phyloP scores from a whole-genome alignment of 2,888 invertebrate genomes.

The Gortyna flavago region DNA sequence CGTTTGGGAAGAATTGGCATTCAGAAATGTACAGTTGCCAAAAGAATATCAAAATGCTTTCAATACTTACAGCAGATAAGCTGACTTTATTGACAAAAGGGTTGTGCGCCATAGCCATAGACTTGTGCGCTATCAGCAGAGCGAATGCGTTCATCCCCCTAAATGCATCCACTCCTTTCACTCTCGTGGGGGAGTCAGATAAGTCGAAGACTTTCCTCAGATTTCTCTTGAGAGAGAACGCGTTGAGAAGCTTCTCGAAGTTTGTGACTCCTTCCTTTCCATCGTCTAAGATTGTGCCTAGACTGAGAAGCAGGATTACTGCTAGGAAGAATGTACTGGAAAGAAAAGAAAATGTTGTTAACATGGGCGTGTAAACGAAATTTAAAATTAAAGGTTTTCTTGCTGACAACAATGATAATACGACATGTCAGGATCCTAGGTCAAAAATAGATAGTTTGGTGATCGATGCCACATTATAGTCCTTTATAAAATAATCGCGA shows the following conservation, averaged over 20 bases:
- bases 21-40: too few species aligned
- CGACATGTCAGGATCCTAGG: too few species aligned
- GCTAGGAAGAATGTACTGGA: constrained; percentile 87
- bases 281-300: constrained; percentile 86
- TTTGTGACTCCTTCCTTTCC: constrained; percentile 84
- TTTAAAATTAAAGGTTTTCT: not conserved
- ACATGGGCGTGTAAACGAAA: not conserved
- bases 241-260: constrained; percentile 87
- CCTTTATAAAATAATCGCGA: too few species aligned
- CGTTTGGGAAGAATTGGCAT: not conserved
- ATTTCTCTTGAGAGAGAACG: constrained; percentile 89
- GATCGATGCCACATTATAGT: too few species aligned
- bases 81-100: constrained; percentile 90
- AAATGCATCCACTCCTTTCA: constrained; percentile 89
- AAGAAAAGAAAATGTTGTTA: constrained; percentile 36
- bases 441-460: too few species aligned
- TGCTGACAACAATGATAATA: too few species aligned
- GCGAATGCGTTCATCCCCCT: constrained; percentile 89
- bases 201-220: constrained; percentile 83
- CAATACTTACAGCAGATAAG: constrained; percentile 87
- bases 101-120: constrained; percentile 90
- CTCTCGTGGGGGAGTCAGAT: constrained; percentile 80
- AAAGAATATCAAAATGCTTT: not conserved
- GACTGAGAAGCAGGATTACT: constrained; percentile 79
- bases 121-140: constrained; percentile 90